Conservation (phyloP, 2,888 invertebrate genomes). For the Sturmia bella region DNA sequence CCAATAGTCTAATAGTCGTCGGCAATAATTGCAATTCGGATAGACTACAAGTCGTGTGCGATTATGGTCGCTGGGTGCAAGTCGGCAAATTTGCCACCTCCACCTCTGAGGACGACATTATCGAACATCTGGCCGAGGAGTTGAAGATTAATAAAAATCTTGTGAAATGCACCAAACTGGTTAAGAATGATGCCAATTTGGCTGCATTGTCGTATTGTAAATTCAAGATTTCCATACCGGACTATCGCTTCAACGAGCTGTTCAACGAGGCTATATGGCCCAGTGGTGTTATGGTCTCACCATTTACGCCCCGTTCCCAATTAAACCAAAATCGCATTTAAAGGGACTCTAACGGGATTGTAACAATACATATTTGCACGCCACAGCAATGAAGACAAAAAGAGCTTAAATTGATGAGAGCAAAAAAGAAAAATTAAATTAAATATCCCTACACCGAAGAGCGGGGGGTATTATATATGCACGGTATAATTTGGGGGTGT, state of each 20-base stretch:
- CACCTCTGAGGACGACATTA: slow-evolving; percentile 79
- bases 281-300: slow-evolving; percentile 80
- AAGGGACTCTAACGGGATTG: slow-evolving; percentile 63
- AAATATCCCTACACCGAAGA: no score
- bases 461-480: neutral
- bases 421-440: neutral
- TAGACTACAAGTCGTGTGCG: slow-evolving; percentile 79
- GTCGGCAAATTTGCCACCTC: slow-evolving; percentile 79
- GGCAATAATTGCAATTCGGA: slow-evolving; percentile 80
- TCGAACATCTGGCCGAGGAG: slow-evolving; percentile 78
- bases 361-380: slow-evolving; percentile 51
- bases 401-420: slow-evolving; percentile 64
- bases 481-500: slow-evolving; percentile 39
- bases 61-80: slow-evolving; percentile 79
- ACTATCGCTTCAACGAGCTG: slow-evolving; percentile 79
- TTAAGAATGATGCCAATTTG: slow-evolving; percentile 79
- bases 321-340: slow-evolving; percentile 80
- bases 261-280: slow-evolving; percentile 80
- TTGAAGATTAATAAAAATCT: slow-evolving; percentile 79
- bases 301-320: slow-evolving; percentile 79
- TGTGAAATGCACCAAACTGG: slow-evolving; percentile 79
- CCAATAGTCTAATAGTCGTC: slow-evolving; percentile 78
- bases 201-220: slow-evolving; percentile 79
- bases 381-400: slow-evolving; percentile 56
- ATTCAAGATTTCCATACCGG: slow-evolving; percentile 79